Base-by-base conservation (phyloP, 2,888 invertebrate species). In the Orchestes rusci region DNA sequence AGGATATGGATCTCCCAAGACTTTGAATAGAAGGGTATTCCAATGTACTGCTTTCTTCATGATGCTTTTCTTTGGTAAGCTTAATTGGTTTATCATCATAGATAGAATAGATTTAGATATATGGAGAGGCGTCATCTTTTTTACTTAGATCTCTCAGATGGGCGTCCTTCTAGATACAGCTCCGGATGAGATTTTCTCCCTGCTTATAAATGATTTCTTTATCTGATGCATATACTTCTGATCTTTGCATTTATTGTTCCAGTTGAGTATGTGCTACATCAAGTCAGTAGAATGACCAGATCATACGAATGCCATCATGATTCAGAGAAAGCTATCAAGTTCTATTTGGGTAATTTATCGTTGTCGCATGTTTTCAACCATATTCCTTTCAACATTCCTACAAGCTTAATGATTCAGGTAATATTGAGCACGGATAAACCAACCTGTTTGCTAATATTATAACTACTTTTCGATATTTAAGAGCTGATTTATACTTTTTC, bases 351-450 rank as follows among this genome's bases (percentile, higher is more conserved):
- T 28, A 52, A 53, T 33, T 39, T 53, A 33, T 51, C 52, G 8
- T 47, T 45, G 18, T 49, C 52, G 1, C 48, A 56, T 16, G 41
- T 53, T 13, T 56, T 56, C 35, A 15, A 43, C 1, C 15, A 50
- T 18, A 39, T 55, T 2, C 41, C 50, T 2, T 55, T 51, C 30
- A 51, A 51, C 41, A 30, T 48, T 27, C 47, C 49, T 13, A 41
- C 38, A 5, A 54, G 48, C 16, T 10, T 56, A 3, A 15, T 52
- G 2, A 28, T 57, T 27, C 57, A 57, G 27, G 55, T 53, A 41
- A 49, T 37, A 20, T 3, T 2, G 8, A 12, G 13, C 13, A 12
- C 13, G n/a, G n/a, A 31, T 31, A 8, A 13, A 4, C 32, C 3
- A 15, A 3, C 30, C n/a, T n/a, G n/a, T n/a, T n/a, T n/a, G n/a